A percentile compares a stretch with the other conserved stretches of the same genome.
phyloP scores from a whole-genome alignment of 2,888 invertebrate genomes.

The Nomada fabriciana region DNA sequence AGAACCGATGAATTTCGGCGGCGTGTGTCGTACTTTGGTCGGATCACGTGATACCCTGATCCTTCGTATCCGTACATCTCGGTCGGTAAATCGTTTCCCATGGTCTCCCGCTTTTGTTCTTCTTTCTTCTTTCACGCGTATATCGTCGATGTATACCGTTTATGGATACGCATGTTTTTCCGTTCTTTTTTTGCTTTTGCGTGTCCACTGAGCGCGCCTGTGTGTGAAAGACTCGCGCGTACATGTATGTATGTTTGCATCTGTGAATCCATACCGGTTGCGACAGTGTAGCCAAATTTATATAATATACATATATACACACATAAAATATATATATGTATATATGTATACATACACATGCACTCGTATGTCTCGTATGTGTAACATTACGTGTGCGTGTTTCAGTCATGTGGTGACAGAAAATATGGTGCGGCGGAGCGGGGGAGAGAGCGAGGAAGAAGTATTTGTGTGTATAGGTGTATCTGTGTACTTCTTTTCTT shows the following conservation, averaged over 20 bases:
- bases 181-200: no score
- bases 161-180: not conserved
- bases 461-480: constrained; percentile 67
- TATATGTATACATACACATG: constrained; percentile 20
- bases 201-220: no score
- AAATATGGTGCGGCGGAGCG: constrained; percentile 26
- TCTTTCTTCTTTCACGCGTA: constrained; percentile 11
- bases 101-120: constrained; percentile 5
- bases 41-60: constrained; percentile 27
- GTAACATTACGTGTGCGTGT: constrained; percentile 65
- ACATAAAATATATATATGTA: no score
- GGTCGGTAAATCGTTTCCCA: constrained; percentile 32
- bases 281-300: no score
- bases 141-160: constrained; percentile 14
- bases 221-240: constrained; percentile 6
- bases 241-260: not conserved
- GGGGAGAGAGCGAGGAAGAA: constrained; percentile 33
- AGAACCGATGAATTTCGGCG: not conserved
- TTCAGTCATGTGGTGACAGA: constrained; percentile 42
- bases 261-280: no score
- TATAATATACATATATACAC: no score
- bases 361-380: constrained; percentile 44
- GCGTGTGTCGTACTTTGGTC: constrained; percentile 19
- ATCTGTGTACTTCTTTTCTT: constrained; percentile 61
- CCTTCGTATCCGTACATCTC: constrained; percentile 6